Evolutionary conservation across 2,113 vertebrate genomes (phyloP), one percentile per base, ranked within the genome.

Genomic region (Sorex araneus): DNA sequence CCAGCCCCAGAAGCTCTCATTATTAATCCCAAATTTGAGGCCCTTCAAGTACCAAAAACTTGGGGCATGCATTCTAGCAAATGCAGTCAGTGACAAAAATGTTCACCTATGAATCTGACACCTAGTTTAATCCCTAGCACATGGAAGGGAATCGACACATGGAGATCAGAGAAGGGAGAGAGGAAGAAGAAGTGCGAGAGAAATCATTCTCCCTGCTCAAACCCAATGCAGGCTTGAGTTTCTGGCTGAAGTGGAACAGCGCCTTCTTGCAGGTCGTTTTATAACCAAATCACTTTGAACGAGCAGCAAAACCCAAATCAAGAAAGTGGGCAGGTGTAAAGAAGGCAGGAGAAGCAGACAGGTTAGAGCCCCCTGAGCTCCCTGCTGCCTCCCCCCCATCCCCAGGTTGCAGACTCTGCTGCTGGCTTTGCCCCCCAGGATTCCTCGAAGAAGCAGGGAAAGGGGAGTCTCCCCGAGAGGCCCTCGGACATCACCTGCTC

Each of bases 21-120:
- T 85, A 89, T 89, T 74, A 75, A 78, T 43, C 28, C 34, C 2
- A 83, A 89, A 90, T 84, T 71, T 54, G 47, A 30, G 57, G 45
- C 25, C 43, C 10, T 87, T 84, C 43, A 82, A 63, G 78, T 78
- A 50, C 23, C 16, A 32, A 47, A 74, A 76, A 57, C 69, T 60
- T 60, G 67, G 40, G 36, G 21, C 15, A 27, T 16, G 7, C 16
- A 78, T 5, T 90, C 57, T 60, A 21, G 5, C 4, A 23, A 60
- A 60, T 60, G 21, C 21, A 60, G 15, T 16, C 54, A 54, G 19
- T 60, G 19, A 60, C 23, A 23, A 60, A 60, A 21, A 23, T 23
- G 70, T 73, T 74, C 43, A 43, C 54, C 67, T 19, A 3, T 34
- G 30, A 25, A 43, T 25, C 69, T 82, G 60, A 74, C 34, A 57